Base-by-base conservation (phyloP, 2,888 invertebrate genomes). In the Andrena bucephala region DNA sequence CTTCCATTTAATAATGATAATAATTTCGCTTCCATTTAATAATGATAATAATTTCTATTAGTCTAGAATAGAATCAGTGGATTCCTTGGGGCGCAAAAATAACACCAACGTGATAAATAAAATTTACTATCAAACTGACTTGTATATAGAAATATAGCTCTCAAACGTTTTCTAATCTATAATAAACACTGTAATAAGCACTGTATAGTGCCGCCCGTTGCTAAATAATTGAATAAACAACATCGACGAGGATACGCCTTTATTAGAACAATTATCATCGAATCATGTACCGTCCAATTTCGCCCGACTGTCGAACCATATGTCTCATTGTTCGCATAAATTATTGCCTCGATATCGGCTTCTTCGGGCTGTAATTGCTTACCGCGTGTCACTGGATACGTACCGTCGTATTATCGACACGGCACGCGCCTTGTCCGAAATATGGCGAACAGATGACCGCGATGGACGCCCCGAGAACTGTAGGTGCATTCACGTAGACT, bases 371-470 rank as follows among this genome's bases (percentile, higher is more conserved):
- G 65, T 29, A 67, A 87, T 86, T 86, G 73, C 57, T 77, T 72
- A 63, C 59, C 50, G n/a, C 60, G 68, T 67, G 74, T 77, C 73
- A 63, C 69, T 75, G 87, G 74, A 81, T 75, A 75, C 71, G 75
- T 74, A 62, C 54, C 70, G 29, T 57, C 29, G 62, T 77, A 87
- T 87, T 87, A 84, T 82, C 70, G 83, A 81, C 86, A 88, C 89
- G 91, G 92, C 92, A 91, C 92, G 92, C 90, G 92, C 90, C 87
- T 84, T 88, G 88, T 92, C 91, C 87, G 81, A 91, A 92, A 90
- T 83, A 90, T 91, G 91, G 81, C 85, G 90, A 84, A 89, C 92
- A 91, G 90, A 90, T 91, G 90, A 91, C 77, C 78, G 66, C 78
- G 74, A 83, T 72, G 79, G 77, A 83, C 83, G 63, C 66, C 10